Conservation (phyloP, 2,113 vertebrate genomes). For the chimpanzee (Pan troglodytes) region NHGRI_mPanTro3-v2.1_pri NC_072402.2:58730501-58731000, state of each 20-base stretch:
- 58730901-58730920: background rate
- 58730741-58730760: background rate
- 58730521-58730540: background rate
- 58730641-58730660: background rate
- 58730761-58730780: background rate
- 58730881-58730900: background rate
- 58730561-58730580: background rate
- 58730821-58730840: background rate
- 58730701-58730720: background rate
- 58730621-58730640: background rate
- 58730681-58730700: background rate
- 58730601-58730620: fast-evolving
- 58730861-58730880: background rate
- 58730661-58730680: background rate
- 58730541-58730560: background rate
- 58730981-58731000: background rate
- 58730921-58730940: background rate
- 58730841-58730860: background rate
- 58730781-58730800: background rate
- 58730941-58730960: background rate
- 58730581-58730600: background rate
- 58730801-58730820: background rate
- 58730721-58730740: background rate
- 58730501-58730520: background rate
- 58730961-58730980: background rate